phyloP scores from a whole-genome alignment of 2,113 vertebrate genomes.

The Sylvia atricapilla region DNA sequence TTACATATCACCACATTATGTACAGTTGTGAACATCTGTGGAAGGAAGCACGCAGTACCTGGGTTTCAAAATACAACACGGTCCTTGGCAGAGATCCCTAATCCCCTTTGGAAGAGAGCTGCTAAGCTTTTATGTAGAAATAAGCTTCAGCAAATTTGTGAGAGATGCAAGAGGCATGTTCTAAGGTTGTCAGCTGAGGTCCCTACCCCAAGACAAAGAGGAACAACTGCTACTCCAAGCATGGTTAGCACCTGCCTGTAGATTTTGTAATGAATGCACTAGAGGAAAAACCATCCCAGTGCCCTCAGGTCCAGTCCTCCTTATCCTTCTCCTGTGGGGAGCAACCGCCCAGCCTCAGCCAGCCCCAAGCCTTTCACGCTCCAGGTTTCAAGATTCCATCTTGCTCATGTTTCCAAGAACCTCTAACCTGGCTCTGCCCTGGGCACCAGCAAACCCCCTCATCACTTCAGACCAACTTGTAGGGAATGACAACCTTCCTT shows the following conservation, averaged over 20 bases:
- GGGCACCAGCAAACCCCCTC: background rate
- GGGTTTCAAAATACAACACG: background rate
- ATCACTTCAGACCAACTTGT: background rate
- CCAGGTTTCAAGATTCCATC: background rate
- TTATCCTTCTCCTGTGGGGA: background rate
- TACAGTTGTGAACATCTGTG: background rate
- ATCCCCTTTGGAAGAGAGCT: background rate
- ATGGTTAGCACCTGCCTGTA: background rate
- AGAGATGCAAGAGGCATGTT: background rate
- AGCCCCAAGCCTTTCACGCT: accelerated
- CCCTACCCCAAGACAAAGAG: background rate
- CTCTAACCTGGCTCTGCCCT: background rate
- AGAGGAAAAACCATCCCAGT: background rate
- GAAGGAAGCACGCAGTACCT: background rate
- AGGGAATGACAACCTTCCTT: background rate
- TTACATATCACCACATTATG: background rate
- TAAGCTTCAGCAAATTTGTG: background rate
- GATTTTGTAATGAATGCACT: background rate
- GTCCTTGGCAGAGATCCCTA: background rate
- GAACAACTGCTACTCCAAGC: background rate
- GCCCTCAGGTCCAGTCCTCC: background rate
- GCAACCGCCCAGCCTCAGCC: background rate
- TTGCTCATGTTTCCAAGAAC: background rate
- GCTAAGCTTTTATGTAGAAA: background rate
- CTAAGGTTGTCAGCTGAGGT: background rate